phyloP scores from a whole-genome alignment of 2,888 invertebrate genomes.

The Eupeodes luniger region DNA sequence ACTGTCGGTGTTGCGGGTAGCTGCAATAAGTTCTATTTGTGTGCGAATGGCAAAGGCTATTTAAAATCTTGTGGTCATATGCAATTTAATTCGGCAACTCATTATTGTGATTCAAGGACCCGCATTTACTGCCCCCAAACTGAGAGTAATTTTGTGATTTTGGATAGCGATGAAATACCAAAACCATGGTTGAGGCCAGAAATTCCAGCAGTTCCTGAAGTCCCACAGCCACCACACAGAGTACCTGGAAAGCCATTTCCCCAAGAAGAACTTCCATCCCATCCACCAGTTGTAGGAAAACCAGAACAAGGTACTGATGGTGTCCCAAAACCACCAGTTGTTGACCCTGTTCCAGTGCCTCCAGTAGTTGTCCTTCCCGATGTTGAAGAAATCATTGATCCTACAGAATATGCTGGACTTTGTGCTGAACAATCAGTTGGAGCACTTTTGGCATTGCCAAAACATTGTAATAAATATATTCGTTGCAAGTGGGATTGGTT shows the following conservation, averaged over 20 bases:
- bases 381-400: constrained; percentile 14
- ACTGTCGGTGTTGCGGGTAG: constrained; percentile 32
- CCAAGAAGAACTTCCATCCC: not conserved
- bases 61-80: constrained; percentile 62
- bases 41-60: constrained; percentile 41
- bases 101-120: constrained; percentile 52
- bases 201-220: not conserved
- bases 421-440: constrained; percentile 78
- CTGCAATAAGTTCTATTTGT: constrained; percentile 68
- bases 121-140: constrained; percentile 47
- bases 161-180: constrained; percentile 32
- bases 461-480: constrained; percentile 78
- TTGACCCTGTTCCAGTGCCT: not conserved
- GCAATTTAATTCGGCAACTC: constrained; percentile 42
- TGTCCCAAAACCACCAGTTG: not conserved
- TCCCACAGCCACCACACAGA: constrained; percentile 24
- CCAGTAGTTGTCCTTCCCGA: not conserved
- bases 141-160: constrained; percentile 35
- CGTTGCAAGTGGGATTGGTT: constrained; percentile 69
- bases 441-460: constrained; percentile 76
- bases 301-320: not conserved
- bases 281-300: constrained; percentile 10
- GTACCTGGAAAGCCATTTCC: constrained; percentile 26
- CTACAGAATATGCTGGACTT: constrained; percentile 52
- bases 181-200: constrained; percentile 8